Evolutionary conservation across 2,888 invertebrate species (phyloP).

Genomic region (Cataglyphis rosenhaueri): DNA sequence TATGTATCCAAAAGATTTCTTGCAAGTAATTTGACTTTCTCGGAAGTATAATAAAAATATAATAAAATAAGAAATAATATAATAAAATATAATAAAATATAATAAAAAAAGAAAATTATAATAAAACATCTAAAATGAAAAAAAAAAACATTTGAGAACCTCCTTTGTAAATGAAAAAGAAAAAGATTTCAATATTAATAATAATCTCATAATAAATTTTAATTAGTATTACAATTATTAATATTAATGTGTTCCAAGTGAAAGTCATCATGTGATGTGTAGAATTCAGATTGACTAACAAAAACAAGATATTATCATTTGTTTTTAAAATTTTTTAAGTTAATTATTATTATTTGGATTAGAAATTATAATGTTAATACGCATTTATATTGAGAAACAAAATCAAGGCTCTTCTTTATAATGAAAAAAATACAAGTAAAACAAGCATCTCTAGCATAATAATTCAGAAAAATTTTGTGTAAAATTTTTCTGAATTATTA

Average conservation of each 20-base stretch:
- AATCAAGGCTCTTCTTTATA: not conserved
- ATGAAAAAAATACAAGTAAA: no score
- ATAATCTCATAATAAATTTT: constrained; percentile 1
- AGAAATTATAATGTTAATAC: not conserved
- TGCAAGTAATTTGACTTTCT: constrained; percentile 17
- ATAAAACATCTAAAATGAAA: not conserved
- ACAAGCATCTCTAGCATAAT: no score
- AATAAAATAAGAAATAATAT: no score
- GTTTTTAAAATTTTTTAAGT: not conserved
- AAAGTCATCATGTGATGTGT: not conserved
- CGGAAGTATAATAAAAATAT: no score
- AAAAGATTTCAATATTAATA: not conserved
- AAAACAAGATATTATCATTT: constrained; percentile 3
- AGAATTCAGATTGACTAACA: not conserved
- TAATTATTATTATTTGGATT: constrained; percentile 7
- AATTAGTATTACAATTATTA: constrained; percentile 16
- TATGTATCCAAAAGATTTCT: constrained; percentile 42
- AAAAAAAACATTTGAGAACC: not conserved
- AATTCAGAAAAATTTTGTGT: not conserved
- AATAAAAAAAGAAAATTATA: not conserved
- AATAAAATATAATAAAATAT: no score
- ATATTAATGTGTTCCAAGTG: constrained; percentile 16
- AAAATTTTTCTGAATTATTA: not conserved
- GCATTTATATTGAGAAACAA: not conserved
- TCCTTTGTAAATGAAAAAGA: constrained; percentile 5